Base-by-base conservation (phyloP, 2,888 invertebrate genomes). In the Aelia acuminata region DNA sequence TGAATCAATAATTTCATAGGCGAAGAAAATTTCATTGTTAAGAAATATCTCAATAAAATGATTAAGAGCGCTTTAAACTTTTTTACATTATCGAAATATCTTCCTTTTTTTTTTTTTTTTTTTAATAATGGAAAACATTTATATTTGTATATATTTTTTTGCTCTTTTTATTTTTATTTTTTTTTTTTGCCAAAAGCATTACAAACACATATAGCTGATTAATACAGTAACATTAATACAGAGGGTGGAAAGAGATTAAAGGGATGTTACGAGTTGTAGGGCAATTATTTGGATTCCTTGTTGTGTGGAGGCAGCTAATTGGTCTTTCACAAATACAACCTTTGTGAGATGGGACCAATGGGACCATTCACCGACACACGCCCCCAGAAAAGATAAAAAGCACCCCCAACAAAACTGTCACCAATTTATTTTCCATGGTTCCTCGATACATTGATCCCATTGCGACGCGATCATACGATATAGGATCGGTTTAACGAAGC, bases 371-470 rank as follows among this genome's bases (percentile, higher is more conserved):
- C 47, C 70, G 43, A 18, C 35, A 80, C 43, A 22, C 43, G 43
- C 80, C 11, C 39, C 39, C 80, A 43, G 43, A 80, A 43, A 43
- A 80, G 80, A 80, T 43, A 80, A 80, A 80, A 80, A 80, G 43
- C 39, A n/a, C 88, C 85, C 88, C 89, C 84, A 89, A 89, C 89
- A 89, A 89, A 89, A 89, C 88, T 88, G 87, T 88, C 75, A 70
- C 89, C 89, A 89, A 89, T 89, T 89, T 89, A 89, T 89, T 89
- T 87, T 87, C 88, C 50, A 88, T 26, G 88, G 43, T 57, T 63
- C 88, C 63, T 84, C 43, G 85, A 86, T 57, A 43, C 57, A 47
- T 43, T 63, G 57, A 86, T 86, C 86, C 86, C 70, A 18, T 63
- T 13, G 31, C 31, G 57, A n/a, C 57, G 63, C 31, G 15, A 63